Conservation (phyloP, 2,888 invertebrate genomes). For the Standfussiana lucernea region DNA sequence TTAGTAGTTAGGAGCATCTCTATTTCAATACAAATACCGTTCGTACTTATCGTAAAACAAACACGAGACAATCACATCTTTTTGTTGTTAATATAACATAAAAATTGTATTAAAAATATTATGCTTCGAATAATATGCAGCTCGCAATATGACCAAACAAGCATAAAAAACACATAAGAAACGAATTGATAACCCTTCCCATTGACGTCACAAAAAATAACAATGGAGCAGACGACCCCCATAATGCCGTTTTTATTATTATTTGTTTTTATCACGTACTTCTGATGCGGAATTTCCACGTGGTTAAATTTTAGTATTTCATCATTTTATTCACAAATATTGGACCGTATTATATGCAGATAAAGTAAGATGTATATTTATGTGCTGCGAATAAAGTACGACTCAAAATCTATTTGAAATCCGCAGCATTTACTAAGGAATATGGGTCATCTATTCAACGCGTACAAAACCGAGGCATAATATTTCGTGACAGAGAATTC, state of each 20-base stretch:
- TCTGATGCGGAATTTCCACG: slow-evolving; percentile 58
- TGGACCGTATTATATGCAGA: slow-evolving; percentile 57
- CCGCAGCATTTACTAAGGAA: slow-evolving; percentile 17
- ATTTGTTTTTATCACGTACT: slow-evolving; percentile 69
- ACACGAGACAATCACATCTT: slow-evolving; percentile 1
- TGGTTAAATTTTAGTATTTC: slow-evolving; percentile 68
- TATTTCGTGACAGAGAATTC: slow-evolving; percentile 12
- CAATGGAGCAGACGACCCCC: slow-evolving; percentile 60
- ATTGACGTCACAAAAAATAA: slow-evolving; percentile 61
- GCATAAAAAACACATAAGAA: slow-evolving; percentile 65
- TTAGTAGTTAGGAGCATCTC: too few species aligned
- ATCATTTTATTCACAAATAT: slow-evolving; percentile 59
- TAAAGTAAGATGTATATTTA: slow-evolving; percentile 47
- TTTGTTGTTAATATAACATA: slow-evolving; percentile 23
- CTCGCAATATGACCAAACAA: slow-evolving; percentile 52
- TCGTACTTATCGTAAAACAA: slow-evolving; percentile 22
- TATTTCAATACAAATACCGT: background rate
- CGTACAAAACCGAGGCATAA: slow-evolving; percentile 26
- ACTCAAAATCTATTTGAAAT: slow-evolving; percentile 33
- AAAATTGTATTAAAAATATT: slow-evolving; percentile 32
- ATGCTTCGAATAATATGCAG: slow-evolving; percentile 52
- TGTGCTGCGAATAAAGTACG: slow-evolving; percentile 34
- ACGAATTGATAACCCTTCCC: slow-evolving; percentile 66
- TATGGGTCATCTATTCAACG: slow-evolving; percentile 35
- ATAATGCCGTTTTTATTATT: slow-evolving; percentile 66